Conservation (phyloP, 30 jellyfish, hydroid and myxozoan genomes). For the Aurelia aurita complex sp. Pacific region DNA sequence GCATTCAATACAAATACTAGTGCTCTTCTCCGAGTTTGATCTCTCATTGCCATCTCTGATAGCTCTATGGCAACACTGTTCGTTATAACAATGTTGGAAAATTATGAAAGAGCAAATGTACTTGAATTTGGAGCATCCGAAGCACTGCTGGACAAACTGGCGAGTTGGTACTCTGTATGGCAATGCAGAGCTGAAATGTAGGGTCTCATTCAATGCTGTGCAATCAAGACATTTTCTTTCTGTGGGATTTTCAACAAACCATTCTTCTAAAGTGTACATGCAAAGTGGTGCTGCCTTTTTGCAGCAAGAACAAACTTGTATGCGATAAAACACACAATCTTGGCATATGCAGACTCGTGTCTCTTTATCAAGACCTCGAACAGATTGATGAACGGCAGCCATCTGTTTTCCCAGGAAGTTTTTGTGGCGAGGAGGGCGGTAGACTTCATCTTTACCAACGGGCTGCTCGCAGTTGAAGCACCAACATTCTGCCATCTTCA, state of each 20-base stretch:
- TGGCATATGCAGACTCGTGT: constrained; percentile 81
- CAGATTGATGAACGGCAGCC: constrained; percentile 64
- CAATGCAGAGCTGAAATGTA: constrained; percentile 61
- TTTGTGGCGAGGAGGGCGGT: constrained; percentile 58
- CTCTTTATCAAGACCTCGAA: constrained; percentile 37
- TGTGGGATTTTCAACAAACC: constrained; percentile 75
- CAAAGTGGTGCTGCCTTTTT: constrained; percentile 90
- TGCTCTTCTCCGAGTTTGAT: constrained; percentile 16
- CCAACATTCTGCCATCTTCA: constrained; percentile 68
- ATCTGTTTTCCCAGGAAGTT: constrained; percentile 61
- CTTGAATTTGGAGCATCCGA: constrained; percentile 79
- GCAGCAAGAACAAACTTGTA: constrained; percentile 81
- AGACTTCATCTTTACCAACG: constrained; percentile 85
- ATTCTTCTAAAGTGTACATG: constrained; percentile 84
- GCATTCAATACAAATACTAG: constrained; percentile 84
- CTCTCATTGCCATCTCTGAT: constrained; percentile 71
- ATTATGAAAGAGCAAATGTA: constrained; percentile 83
- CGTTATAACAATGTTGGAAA: constrained; percentile 67
- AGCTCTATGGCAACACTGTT: constrained; percentile 79
- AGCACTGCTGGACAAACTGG: constrained; percentile 87
- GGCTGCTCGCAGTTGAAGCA: constrained; percentile 89
- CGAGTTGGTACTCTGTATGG: constrained; percentile 65
- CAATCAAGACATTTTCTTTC: constrained; percentile 91
- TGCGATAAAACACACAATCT: constrained; percentile 92
- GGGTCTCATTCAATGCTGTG: constrained; percentile 83